Evolutionary conservation across 2,888 invertebrate genomes (phyloP), one percentile per base, ranked within the genome.

Genomic region (Lottia scabra): DNA sequence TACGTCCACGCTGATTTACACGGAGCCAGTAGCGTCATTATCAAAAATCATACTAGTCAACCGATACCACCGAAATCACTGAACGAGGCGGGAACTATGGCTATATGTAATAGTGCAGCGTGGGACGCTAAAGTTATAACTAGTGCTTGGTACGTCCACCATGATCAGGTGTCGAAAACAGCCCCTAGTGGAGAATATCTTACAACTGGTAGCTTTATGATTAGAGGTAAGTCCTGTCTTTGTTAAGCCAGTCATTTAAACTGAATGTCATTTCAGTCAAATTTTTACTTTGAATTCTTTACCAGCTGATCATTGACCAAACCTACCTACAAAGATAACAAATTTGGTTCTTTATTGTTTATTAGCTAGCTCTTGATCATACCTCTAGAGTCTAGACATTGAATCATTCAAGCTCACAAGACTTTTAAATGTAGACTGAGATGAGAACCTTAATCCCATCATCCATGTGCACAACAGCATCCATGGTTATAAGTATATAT

Each of bases 71-170:
- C 99, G 0, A 94, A 96, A 90, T 98, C 98, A 0, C 91, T 99
- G 63, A 94, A 95, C 76, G 99, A 99, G 91, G 99, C 99, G 15
- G 99, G 97, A 0, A 94, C 95, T 12, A 97, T 99, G 93, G 98
- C 99, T 1, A 95, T 98, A 48, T 87, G 87, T 80, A 85, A 97
- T 91, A 98, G 98, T 90, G 95, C 96, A 83, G 98, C 99, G 0
- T 99, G 99, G 99, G 98, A 99, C 82, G 97, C 98, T 0, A 98
- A 98, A 90, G 96, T 99, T 6, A 93, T 98, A 44, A 95, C 97
- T 2, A 95, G 95, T 81, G 96, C 98, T 10, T 99, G 98, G 94
- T 99, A 99, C 99, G 99, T 99, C 23, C 92, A 94, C 86, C 95
- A 95, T 68, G 93, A 95, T 78, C 99, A 99, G 87, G 91, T 99